Conservation (phyloP, 2,888 invertebrate genomes). For the Creontiades dilutus region DNA sequence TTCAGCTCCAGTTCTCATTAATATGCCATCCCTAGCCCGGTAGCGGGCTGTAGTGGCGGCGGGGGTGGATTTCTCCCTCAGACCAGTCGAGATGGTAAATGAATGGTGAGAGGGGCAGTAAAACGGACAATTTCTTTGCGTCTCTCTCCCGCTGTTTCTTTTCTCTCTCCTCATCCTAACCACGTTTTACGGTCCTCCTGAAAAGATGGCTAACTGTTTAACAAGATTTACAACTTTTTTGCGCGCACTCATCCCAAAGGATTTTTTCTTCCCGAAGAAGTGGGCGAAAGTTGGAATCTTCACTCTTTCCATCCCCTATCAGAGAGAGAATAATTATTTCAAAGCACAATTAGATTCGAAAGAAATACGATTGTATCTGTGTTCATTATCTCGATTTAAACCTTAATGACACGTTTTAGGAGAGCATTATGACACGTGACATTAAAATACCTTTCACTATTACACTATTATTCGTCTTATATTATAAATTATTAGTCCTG, state of each 20-base stretch:
- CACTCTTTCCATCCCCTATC: neutral
- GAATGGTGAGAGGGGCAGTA: constrained; percentile 19
- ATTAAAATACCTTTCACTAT: too few relatives aligned
- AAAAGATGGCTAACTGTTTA: constrained; percentile 31
- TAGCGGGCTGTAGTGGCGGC: neutral
- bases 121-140: constrained; percentile 13
- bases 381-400: neutral
- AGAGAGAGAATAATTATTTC: neutral
- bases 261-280: neutral
- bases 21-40: neutral
- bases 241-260: neutral
- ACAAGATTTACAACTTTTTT: constrained; percentile 32
- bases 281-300: neutral
- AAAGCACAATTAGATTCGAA: too few relatives aligned
- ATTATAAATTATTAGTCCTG: too few relatives aligned
- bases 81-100: neutral
- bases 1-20: neutral
- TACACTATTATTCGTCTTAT: too few relatives aligned
- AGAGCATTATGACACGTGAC: too few relatives aligned
- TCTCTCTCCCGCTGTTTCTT: neutral
- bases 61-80: neutral
- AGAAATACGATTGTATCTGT: neutral
- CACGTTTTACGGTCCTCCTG: constrained; percentile 20
- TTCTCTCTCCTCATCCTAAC: neutral
- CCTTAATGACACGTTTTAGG: neutral